These are phyloP conservation scores for Phenacoccus solenopsis DNA, from an alignment of 1,140 invertebrate species.

Conservation along the genomic window DNA sequence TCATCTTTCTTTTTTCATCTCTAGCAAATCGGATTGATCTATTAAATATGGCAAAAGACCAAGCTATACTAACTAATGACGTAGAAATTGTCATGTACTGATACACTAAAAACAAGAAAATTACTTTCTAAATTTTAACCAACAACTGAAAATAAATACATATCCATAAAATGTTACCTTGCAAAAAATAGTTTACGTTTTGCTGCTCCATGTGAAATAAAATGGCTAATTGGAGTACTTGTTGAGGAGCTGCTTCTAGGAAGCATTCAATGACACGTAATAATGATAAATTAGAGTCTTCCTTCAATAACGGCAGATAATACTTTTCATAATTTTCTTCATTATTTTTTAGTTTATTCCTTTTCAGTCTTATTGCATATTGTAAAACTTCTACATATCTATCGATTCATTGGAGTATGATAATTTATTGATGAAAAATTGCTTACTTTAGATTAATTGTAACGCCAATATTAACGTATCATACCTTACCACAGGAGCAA, in stretches of 20 bases:
- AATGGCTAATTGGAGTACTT: conserved; percentile 65
- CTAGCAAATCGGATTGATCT: conserved; percentile 59
- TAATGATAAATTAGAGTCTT: conserved; percentile 70
- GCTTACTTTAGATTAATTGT: not conserved
- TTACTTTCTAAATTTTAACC: not conserved
- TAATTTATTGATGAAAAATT: not conserved
- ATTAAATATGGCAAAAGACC: conserved; percentile 75
- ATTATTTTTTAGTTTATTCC: conserved; percentile 36
- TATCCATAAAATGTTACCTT: not conserved
- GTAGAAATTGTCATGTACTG: conserved; percentile 53
- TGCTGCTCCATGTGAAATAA: conserved; percentile 34
- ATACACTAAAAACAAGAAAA: conserved; percentile 31
- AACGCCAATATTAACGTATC: not conserved
- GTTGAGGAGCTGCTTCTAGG: conserved; percentile 76
- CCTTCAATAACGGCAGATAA: conserved; percentile 62
- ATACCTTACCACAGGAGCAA: not conserved
- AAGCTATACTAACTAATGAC: conserved; percentile 67
- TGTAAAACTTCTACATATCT: conserved; percentile 48
- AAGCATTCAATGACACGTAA: conserved; percentile 80
- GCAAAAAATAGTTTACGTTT: not conserved
- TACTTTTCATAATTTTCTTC: conserved; percentile 41
- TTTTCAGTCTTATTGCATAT: conserved; percentile 41
- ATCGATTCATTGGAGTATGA: no score
- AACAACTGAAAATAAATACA: not conserved
- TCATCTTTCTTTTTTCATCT: conserved; percentile 56